Conservation (phyloP, 2,888 invertebrate genomes). For the Byasa hedistus region DNA sequence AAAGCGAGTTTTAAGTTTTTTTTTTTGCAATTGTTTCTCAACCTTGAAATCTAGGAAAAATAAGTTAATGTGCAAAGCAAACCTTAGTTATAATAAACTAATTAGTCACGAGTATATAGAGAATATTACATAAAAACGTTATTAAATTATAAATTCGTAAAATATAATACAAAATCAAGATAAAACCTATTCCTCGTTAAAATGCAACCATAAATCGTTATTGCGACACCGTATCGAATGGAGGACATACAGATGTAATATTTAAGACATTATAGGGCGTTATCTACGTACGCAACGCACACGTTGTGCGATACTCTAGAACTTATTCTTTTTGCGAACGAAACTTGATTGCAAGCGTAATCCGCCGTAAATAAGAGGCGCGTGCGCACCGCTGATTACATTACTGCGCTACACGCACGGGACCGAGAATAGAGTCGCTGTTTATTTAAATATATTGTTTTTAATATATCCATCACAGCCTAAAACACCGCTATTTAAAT, state of each 20-base stretch:
- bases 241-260: constrained; percentile 23
- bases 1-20: no score
- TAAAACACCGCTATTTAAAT: background rate
- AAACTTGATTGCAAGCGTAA: constrained; percentile 70
- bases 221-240: constrained; percentile 28
- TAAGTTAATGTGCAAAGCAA: no score
- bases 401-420: constrained; percentile 54
- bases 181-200: constrained; percentile 27
- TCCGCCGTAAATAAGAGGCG: constrained; percentile 75
- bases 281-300: constrained; percentile 38
- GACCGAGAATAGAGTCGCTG: constrained; percentile 47
- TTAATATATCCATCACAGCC: background rate
- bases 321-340: constrained; percentile 47
- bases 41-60: no score
- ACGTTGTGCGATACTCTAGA: constrained; percentile 22
- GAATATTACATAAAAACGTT: no score
- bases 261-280: constrained; percentile 48
- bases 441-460: background rate
- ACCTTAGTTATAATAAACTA: no score
- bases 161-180: background rate
- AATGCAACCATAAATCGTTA: constrained; percentile 27
- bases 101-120: no score
- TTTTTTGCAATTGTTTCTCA: no score
- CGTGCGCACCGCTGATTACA: constrained; percentile 70
- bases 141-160: background rate